These are phyloP conservation scores for Apamea crenata DNA, from an alignment of 2,888 invertebrate genomes.

Conservation along the genomic window DNA sequence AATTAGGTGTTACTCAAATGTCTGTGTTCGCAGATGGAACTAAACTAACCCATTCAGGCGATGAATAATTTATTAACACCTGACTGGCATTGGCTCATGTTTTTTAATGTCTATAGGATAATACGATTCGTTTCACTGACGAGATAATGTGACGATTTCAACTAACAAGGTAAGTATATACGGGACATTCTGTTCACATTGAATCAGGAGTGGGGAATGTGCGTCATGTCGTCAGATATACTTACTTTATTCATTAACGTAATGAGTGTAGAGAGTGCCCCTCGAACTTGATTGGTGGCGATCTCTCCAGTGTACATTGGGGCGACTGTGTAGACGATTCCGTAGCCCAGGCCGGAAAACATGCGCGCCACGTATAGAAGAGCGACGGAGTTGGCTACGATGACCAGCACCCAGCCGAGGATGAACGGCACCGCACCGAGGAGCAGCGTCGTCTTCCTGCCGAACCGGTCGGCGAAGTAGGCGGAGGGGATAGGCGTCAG, in stretches of 20 bases:
- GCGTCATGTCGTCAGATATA: constrained; percentile 45
- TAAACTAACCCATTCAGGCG: constrained; percentile 47
- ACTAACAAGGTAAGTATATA: constrained; percentile 5
- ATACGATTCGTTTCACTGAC: constrained; percentile 45
- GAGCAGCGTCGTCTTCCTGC: constrained; percentile 92
- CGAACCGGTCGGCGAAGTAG: constrained; percentile 91
- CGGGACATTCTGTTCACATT: constrained; percentile 17
- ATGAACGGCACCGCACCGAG: constrained; percentile 91
- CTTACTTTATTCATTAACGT: constrained; percentile 90
- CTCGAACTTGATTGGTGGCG: constrained; percentile 91
- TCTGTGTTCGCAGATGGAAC: constrained; percentile 33
- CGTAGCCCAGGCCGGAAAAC: constrained; percentile 92
- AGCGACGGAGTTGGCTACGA: constrained; percentile 89
- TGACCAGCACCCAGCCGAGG: constrained; percentile 91
- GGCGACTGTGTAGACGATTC: constrained; percentile 91
- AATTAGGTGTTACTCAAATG: constrained; percentile 27
- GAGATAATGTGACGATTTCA: constrained; percentile 28
- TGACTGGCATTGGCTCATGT: constrained; percentile 61
- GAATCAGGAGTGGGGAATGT: constrained; percentile 23
- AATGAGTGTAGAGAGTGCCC: constrained; percentile 91
- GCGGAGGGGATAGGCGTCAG: constrained; percentile 91
- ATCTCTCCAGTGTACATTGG: constrained; percentile 92
- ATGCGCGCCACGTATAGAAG: constrained; percentile 91
- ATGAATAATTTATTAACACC: constrained; percentile 69
- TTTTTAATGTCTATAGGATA: constrained; percentile 62